Base-by-base conservation (phyloP, 2,888 invertebrate species). In the Saturnia japonica region DNA sequence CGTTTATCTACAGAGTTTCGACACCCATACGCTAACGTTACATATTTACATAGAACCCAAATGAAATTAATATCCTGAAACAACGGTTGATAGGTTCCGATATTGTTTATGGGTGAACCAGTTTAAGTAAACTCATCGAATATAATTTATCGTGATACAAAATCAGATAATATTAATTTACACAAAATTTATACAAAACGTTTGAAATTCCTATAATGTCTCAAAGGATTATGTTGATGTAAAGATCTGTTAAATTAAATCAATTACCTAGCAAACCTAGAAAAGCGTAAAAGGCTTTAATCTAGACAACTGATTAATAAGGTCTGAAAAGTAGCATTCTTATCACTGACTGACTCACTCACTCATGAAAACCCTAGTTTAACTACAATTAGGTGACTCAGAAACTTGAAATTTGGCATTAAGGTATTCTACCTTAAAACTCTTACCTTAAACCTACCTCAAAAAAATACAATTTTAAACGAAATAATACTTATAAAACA, bases 41-140 rank as follows among this genome's bases (percentile, higher is more conserved):
- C 22, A 69, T 60, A 25, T 43, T 64, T 64, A 64, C 64, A 60
- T 60, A 60, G 71, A 76, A 70, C 75, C 73, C 74, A 75, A 78
- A 76, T 81, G 83, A 82, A 86, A 86, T 85, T 86, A 87, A 87
- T 88, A 87, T 84, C 83, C 81, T 81, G 79, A 79, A 83, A 85
- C 80, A 82, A 80, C 77, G 83, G 79, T 82, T 80, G 79, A 84
- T 84, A 80, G 78, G 77, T 79, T 76, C 80, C 81, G 77, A 85
- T 87, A 86, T 86, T 86, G 87, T 88, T 88, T 89, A 87, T 87
- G 83, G 82, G 79, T 74, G 72, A 78, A 73, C 82, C 78, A 83
- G 85, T 86, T 86, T 82, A 84, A 79, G 83, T 82, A 80, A 82
- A 85, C 82, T 83, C 76, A 78, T 80, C 80, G 82, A 62, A 62